These are phyloP conservation scores for Parnassius glacialis DNA, from an alignment of 2,888 invertebrate species.

Conservation along the genomic window DNA sequence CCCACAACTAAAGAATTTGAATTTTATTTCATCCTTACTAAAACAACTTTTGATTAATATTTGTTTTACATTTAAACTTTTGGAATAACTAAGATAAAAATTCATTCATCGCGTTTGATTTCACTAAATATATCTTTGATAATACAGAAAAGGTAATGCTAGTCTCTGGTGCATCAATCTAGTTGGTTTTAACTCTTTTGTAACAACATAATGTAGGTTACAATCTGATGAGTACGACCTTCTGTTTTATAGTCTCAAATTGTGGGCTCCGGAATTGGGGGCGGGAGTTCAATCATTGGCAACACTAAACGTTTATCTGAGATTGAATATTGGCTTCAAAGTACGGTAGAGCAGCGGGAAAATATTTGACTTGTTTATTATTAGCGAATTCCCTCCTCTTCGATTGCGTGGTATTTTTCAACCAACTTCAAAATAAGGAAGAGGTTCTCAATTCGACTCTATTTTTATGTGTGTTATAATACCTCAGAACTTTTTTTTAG, in stretches of 20 bases:
- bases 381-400: too few species aligned
- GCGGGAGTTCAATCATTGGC: conserved; percentile 43
- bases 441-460: too few species aligned
- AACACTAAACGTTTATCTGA: conserved; percentile 18
- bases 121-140: not conserved
- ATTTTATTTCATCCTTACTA: too few species aligned
- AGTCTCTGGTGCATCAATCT: not conserved
- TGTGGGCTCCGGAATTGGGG: conserved; percentile 44
- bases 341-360: not conserved
- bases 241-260: conserved; percentile 65
- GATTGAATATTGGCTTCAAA: conserved; percentile 17
- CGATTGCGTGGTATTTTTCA: too few species aligned
- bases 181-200: conserved; percentile 1
- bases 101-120: not conserved
- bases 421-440: too few species aligned
- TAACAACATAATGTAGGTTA: conserved; percentile 15
- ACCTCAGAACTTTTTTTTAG: too few species aligned
- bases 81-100: not conserved
- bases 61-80: too few species aligned
- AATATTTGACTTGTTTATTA: not conserved
- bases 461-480: too few species aligned
- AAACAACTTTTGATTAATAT: too few species aligned
- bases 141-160: not conserved
- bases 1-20: too few species aligned
- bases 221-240: conserved; percentile 42